Evolutionary conservation across 2,888 invertebrate genomes (phyloP), one percentile per base, ranked within the genome.

Genomic region (Ypsolopha scabrella): DNA sequence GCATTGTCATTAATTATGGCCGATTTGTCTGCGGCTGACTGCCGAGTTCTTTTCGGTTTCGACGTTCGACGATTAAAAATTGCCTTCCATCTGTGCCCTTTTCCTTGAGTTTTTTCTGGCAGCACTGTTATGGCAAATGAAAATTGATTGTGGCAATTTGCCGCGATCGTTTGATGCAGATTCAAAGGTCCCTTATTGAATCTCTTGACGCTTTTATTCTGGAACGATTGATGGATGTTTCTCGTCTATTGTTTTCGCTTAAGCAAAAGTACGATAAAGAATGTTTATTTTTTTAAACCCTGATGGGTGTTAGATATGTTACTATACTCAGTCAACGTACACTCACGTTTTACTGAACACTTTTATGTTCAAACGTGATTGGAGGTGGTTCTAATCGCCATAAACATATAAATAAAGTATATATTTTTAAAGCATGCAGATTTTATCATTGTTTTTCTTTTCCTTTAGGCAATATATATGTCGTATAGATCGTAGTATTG

Each of bases 1-100:
- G 74, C 70, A 69, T 61, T 70, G 71, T 82, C 83, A 86, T 85
- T 85, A 86, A 86, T 85, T 85, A 85, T 72, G 61, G 69, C 70
- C 76, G 75, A 81, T 81, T 80, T 72, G 78, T 81, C 82, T 80
- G 83, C 67, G 72, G 70, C 60, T 77, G 83, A 82, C 82, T 81
- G 77, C 69, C 68, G 72, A 59, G 68, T 68, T 70, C 69, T 67
- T 71, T 74, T 70, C 61, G 60, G 55, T 61, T 75, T 70, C 60
- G 59, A 53, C 60, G 60, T 73, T 77, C 74, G 75, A 72, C 79
- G 75, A 80, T 81, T 81, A 82, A 80, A 83, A 80, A 82, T 75
- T 74, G 69, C 64, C 60, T 61, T 67, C 70, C 70, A 70, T 70
- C 72, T 68, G 70, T 65, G 70, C 60, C 66, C 67, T 70, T 74